These are phyloP conservation scores for Cygnus olor DNA, from an alignment of 2,797 vertebrate species.

Conservation along the genomic window DNA sequence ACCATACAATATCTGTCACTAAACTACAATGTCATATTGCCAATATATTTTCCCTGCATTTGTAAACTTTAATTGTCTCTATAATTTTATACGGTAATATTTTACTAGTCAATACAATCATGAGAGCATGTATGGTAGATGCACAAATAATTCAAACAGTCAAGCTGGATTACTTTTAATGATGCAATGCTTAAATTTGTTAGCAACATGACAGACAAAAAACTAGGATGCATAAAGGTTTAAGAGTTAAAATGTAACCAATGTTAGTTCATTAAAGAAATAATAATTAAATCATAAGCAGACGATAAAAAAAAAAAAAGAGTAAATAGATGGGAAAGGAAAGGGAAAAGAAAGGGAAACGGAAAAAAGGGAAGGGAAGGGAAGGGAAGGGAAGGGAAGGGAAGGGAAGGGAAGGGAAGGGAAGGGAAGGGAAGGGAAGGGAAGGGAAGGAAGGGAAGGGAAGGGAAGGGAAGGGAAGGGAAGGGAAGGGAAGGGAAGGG, in stretches of 20 bases:
- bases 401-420: too few species aligned
- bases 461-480: too few species aligned
- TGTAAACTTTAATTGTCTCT: constrained; percentile 44
- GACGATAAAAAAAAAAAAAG: not conserved
- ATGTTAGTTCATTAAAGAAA: constrained; percentile 17
- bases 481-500: too few species aligned
- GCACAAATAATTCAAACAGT: constrained; percentile 17
- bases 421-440: too few species aligned
- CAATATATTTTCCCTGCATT: constrained; percentile 21
- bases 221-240: not conserved
- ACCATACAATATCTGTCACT: constrained; percentile 22
- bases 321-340: too few species aligned
- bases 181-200: constrained; percentile 27
- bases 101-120: constrained; percentile 42
- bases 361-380: too few species aligned
- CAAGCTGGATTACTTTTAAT: constrained; percentile 30
- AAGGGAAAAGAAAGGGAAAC: too few species aligned
- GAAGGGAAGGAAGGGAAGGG: too few species aligned
- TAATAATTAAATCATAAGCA: constrained; percentile 29
- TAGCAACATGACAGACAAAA: constrained; percentile 41
- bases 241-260: not conserved
- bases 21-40: constrained; percentile 28
- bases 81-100: constrained; percentile 33
- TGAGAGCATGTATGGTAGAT: not conserved
- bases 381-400: too few species aligned